These are phyloP conservation scores for Bubo bubo DNA, from an alignment of 2,113 vertebrate genomes.

Conservation along the genomic window DNA sequence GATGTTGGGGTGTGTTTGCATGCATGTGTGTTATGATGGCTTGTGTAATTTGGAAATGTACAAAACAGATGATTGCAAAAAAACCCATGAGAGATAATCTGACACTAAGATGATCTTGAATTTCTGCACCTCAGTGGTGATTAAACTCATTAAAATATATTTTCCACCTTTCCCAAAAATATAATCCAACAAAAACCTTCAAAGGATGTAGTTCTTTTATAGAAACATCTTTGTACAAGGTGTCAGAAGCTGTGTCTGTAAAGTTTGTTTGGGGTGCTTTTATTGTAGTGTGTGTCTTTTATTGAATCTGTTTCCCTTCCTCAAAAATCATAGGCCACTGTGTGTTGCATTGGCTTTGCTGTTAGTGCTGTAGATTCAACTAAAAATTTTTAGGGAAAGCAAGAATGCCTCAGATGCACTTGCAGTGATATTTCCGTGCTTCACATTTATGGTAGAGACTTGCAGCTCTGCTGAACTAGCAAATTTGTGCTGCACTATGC, in stretches of 20 bases:
- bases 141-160: background rate
- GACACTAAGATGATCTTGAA: background rate
- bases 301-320: background rate
- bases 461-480: background rate
- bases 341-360: background rate
- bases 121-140: background rate
- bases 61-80: background rate
- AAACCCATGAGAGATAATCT: background rate
- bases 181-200: background rate
- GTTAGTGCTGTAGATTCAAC: background rate
- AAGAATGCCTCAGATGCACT: background rate
- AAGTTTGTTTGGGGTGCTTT: background rate
- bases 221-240: background rate
- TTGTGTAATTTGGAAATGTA: background rate
- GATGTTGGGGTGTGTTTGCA: background rate
- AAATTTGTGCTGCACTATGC: background rate
- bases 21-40: background rate
- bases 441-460: background rate
- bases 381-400: background rate
- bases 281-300: background rate
- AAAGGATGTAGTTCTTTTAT: background rate
- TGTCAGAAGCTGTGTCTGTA: background rate
- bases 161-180: background rate
- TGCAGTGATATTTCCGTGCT: background rate
- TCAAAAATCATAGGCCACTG: background rate